A percentile compares a stretch with the other conserved stretches of the same genome.
These are phyloP conservation scores for Panzeria rudis DNA, from an alignment of 2,888 invertebrate species.

Conservation along the genomic window DNA sequence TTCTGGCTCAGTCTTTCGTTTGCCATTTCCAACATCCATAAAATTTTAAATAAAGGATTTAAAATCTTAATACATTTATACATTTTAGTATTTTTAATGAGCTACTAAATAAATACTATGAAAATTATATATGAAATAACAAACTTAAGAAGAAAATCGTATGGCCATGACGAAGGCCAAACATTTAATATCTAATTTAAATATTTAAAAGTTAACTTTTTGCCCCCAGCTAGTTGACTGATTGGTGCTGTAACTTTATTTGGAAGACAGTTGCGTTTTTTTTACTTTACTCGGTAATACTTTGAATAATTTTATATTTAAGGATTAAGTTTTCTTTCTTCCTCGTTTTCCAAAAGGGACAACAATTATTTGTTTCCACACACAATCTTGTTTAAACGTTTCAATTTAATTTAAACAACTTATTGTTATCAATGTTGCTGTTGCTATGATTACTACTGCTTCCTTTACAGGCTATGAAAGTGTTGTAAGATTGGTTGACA, in stretches of 20 bases:
- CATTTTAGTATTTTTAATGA: neutral
- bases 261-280: constrained; percentile 31
- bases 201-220: neutral
- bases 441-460: neutral
- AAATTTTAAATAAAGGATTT: neutral
- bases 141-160: neutral
- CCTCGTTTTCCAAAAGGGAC: neutral
- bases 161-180: constrained; percentile 5
- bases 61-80: neutral
- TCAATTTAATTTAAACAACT: constrained; percentile 35
- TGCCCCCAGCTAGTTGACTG: neutral
- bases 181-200: constrained; percentile 12
- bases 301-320: constrained; percentile 40
- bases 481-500: constrained; percentile 1
- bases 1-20: neutral
- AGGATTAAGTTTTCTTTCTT: constrained; percentile 59
- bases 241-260: neutral
- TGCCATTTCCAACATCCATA: too few species aligned
- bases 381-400: neutral
- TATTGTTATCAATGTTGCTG: constrained; percentile 12
- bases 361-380: constrained; percentile 6
- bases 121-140: neutral
- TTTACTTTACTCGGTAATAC: too few species aligned
- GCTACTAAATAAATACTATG: neutral
- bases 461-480: neutral